phyloP scores from a whole-genome alignment of 1,140 invertebrate species.

The Nomia melanderi region DNA sequence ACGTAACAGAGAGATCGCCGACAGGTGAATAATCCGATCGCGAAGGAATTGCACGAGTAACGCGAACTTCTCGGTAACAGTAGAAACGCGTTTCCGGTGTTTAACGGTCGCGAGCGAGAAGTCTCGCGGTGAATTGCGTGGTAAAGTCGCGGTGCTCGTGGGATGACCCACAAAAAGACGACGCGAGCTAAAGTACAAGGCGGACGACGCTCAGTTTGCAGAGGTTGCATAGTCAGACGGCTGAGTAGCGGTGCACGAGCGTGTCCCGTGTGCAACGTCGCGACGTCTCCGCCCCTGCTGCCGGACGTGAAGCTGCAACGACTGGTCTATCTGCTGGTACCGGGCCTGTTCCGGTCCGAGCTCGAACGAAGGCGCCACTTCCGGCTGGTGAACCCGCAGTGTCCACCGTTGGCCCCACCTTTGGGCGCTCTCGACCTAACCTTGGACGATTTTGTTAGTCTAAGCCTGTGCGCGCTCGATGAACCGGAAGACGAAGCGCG shows the following conservation, averaged over 20 bases:
- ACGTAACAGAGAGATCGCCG: too few species aligned
- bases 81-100: too few species aligned
- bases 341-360: constrained; percentile 82
- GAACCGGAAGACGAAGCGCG: constrained; percentile 14
- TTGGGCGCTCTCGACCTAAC: constrained; percentile 71
- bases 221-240: constrained; percentile 94
- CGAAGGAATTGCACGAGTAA: too few species aligned
- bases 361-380: constrained; percentile 73
- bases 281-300: constrained; percentile 82
- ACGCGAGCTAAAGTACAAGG: not conserved
- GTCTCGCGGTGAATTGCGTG: not conserved
- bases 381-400: constrained; percentile 72
- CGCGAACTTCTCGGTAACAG: too few species aligned
- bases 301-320: constrained; percentile 86
- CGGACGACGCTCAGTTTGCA: constrained; percentile 85
- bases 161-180: not conserved
- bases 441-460: constrained; percentile 74
- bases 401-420: constrained; percentile 61
- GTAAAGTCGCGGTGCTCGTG: not conserved
- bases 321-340: constrained; percentile 89
- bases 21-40: too few species aligned
- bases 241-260: constrained; percentile 87
- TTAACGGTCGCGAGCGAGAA: not conserved
- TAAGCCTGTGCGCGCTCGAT: constrained; percentile 70
- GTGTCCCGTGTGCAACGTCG: constrained; percentile 73